Evolutionary conservation across 2,888 invertebrate genomes (phyloP).

Genomic region (Ptilodon capucinus): DNA sequence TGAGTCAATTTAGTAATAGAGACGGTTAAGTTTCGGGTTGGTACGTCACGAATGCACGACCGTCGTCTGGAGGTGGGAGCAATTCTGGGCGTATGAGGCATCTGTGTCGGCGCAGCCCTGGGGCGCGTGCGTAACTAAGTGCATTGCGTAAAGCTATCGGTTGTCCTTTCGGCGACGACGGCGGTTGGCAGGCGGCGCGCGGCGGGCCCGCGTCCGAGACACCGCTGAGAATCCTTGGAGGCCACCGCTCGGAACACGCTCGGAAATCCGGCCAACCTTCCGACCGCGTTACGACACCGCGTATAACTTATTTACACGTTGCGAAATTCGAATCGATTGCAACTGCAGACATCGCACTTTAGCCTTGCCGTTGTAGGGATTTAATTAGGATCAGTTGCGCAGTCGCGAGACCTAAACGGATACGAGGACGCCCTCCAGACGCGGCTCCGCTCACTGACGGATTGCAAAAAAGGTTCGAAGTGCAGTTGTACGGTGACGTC

Average conservation of each 20-base stretch:
- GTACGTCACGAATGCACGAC: slow-evolving; percentile 54
- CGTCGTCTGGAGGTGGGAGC: slow-evolving; percentile 43
- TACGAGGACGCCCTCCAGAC: slow-evolving; percentile 77
- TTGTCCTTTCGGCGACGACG: slow-evolving; percentile 63
- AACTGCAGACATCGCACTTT: slow-evolving; percentile 80
- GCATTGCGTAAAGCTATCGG: slow-evolving; percentile 55
- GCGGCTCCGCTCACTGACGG: slow-evolving; percentile 69
- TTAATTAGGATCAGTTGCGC: slow-evolving; percentile 82
- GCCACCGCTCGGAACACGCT: slow-evolving; percentile 78
- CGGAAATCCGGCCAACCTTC: slow-evolving; percentile 83
- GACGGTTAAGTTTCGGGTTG: slow-evolving; percentile 50
- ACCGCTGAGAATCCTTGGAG: slow-evolving; percentile 77
- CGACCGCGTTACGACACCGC: slow-evolving; percentile 78
- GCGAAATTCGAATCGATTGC: slow-evolving; percentile 82
- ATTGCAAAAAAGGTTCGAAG: slow-evolving; percentile 67
- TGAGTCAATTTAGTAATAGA: slow-evolving; percentile 70
- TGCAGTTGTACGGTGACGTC: slow-evolving; percentile 60
- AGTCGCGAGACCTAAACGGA: slow-evolving; percentile 75
- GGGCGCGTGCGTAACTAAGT: slow-evolving; percentile 44
- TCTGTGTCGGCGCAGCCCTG: slow-evolving; percentile 16
- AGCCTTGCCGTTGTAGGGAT: slow-evolving; percentile 80
- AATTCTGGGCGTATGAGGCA: slow-evolving; percentile 26
- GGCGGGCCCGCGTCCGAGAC: slow-evolving; percentile 60
- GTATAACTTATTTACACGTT: slow-evolving; percentile 80
- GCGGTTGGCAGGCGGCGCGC: slow-evolving; percentile 13